phyloP scores from a whole-genome alignment of 1,140 invertebrate species.

The Bombus soroeensis region DNA sequence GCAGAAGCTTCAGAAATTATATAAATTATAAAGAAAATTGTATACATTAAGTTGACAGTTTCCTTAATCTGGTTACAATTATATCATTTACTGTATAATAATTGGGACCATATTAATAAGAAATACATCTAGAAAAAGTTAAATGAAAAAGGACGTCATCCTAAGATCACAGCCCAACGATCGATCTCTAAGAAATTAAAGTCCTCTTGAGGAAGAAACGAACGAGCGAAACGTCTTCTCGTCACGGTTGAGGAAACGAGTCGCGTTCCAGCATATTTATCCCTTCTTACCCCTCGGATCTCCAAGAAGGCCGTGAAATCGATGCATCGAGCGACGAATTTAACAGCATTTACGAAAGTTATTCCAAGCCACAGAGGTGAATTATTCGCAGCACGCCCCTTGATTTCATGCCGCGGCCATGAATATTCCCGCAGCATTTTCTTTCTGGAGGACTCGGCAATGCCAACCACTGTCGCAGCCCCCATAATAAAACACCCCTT shows the following conservation, averaged over 20 bases:
- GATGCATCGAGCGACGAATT: conserved; percentile 37
- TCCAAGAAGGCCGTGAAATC: conserved; percentile 33
- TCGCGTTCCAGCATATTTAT: conserved; percentile 6
- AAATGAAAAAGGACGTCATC: neutral
- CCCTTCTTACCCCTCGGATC: neutral
- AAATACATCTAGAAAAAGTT: neutral
- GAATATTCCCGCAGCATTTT: conserved; percentile 59
- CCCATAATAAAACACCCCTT: conserved; percentile 80
- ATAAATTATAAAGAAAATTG: too few species aligned
- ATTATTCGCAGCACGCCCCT: conserved; percentile 64
- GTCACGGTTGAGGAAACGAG: neutral
- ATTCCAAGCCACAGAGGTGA: conserved; percentile 33
- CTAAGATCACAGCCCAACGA: neutral
- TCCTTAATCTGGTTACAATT: too few species aligned
- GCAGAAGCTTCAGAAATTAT: too few species aligned
- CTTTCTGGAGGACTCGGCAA: conserved; percentile 51
- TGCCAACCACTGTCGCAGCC: conserved; percentile 60
- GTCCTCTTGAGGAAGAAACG: neutral
- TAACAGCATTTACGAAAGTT: conserved; percentile 59
- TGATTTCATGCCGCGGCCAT: conserved; percentile 63
- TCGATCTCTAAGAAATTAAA: neutral
- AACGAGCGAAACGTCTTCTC: neutral
- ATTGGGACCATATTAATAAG: too few species aligned
- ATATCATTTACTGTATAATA: too few species aligned
- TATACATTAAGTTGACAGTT: too few species aligned